Base-by-base conservation (phyloP, 2,113 vertebrate species). In the Malaclemys terrapin region DNA sequence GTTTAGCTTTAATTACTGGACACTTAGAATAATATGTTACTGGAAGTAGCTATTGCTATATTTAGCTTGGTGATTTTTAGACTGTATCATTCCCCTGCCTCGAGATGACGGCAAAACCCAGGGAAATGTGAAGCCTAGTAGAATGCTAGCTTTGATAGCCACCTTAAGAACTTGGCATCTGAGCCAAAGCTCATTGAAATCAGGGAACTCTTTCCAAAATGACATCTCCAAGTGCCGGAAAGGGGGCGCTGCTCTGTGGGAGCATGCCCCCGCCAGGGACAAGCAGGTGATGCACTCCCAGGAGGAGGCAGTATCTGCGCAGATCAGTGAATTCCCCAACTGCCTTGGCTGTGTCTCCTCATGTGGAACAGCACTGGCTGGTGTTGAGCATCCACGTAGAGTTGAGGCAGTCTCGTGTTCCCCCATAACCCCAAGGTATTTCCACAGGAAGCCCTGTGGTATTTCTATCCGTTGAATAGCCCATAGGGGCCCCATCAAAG, bases 41-140 rank as follows among this genome's bases (percentile, higher is more conserved):
- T 78, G 96, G 97, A 97, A 97, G 95, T 53, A 82, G 89, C 80
- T 76, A 27, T 31, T 49, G 92, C 96, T 97, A 92, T 97, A 94
- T 96, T 97, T 97, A 97, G 96, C 95, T 45, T 22, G 31, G 80
- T 4, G 56, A 89, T 90, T 92, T 92, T 88, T 65, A n/a, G 45
- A 92, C 92, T 94, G 92, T 85, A 50, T 5, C 6, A 49, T 90
- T 89, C 83, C 84, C 35, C 2, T 16, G 80, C 14, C 62, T 91
- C 29, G 62, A 92, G 81, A 72, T 78, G 49, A 79, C 82, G 57
- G 22, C 53, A 27, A 92, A 91, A 52, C 25, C 10, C 25, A 50
- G 13, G 42, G 75, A 56, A 85, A 52, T 3, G 11, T 47, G 85
- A 79, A 87, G 90, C 86, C 87, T 90, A 6, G 83, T 78, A 62